These are phyloP conservation scores for Synanthedon vespiformis DNA, from an alignment of 2,888 invertebrate species.

Conservation along the genomic window DNA sequence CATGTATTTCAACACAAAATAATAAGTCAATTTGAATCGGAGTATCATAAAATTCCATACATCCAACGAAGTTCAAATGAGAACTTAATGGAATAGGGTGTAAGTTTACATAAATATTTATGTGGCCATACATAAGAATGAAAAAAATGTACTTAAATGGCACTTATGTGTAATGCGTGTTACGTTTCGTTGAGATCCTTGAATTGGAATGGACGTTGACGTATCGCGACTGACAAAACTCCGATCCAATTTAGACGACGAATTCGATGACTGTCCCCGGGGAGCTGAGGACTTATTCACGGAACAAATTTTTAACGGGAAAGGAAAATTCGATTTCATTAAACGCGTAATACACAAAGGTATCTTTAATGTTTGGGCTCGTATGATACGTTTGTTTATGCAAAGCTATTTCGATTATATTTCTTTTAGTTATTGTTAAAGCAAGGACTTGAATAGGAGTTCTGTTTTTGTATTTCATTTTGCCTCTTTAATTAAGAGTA, in stretches of 20 bases:
- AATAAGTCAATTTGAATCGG: too few relatives aligned
- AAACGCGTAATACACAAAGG: background rate
- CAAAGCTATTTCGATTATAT: background rate
- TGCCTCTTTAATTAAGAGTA: too few relatives aligned
- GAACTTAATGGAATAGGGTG: too few relatives aligned
- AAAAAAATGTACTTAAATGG: too few relatives aligned
- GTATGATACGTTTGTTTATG: background rate
- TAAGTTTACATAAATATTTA: too few relatives aligned
- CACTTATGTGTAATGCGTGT: constrained; percentile 12
- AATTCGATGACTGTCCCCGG: constrained; percentile 49
- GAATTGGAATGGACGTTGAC: constrained; percentile 32
- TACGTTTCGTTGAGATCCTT: constrained; percentile 14
- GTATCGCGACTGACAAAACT: constrained; percentile 43
- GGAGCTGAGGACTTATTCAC: constrained; percentile 46
- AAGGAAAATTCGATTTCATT: constrained; percentile 33
- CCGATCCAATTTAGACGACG: constrained; percentile 53
- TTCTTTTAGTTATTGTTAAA: too few relatives aligned
- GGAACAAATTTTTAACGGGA: constrained; percentile 40
- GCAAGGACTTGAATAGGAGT: too few relatives aligned
- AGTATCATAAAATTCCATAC: too few relatives aligned
- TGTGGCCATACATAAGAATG: too few relatives aligned
- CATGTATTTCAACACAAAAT: too few relatives aligned
- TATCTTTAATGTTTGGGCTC: background rate
- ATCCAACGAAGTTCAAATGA: too few relatives aligned
- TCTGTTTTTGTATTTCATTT: too few relatives aligned